These are phyloP conservation scores for Grapholita molesta DNA, from an alignment of 1,140 invertebrate genomes.

Conservation along the genomic window DNA sequence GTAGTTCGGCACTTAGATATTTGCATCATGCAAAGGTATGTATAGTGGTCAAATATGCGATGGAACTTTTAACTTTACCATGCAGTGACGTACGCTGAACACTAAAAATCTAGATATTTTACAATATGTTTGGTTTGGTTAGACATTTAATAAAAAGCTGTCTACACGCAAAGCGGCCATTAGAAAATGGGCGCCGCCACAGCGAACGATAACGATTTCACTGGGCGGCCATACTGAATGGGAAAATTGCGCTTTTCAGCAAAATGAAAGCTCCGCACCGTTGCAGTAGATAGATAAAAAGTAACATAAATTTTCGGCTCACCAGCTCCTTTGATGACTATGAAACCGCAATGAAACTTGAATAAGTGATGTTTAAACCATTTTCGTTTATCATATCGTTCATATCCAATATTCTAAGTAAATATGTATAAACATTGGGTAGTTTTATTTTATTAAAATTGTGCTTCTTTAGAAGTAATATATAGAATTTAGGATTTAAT, in stretches of 20 bases:
- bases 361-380: conserved; percentile 28
- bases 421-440: no score
- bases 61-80: no score
- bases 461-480: no score
- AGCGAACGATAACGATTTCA: conserved; percentile 65
- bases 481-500: no score
- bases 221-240: conserved; percentile 62
- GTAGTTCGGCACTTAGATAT: no score
- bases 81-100: no score
- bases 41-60: no score
- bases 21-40: no score
- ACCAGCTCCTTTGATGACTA: conserved; percentile 48
- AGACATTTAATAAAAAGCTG: conserved; percentile 52
- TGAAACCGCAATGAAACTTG: conserved; percentile 40
- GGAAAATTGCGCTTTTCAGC: conserved; percentile 74
- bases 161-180: conserved; percentile 65
- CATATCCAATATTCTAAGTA: neutral
- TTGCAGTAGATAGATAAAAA: conserved; percentile 61
- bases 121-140: conserved; percentile 34
- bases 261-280: conserved; percentile 64
- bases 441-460: neutral
- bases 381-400: neutral
- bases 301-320: conserved; percentile 55
- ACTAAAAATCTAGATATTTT: conserved; percentile 20
- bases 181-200: conserved; percentile 65